A percentile compares a stretch with the other conserved stretches of the same genome.
phyloP scores from a whole-genome alignment of 2,797 vertebrate species.

The Dendrocincla fuliginosa region DNA sequence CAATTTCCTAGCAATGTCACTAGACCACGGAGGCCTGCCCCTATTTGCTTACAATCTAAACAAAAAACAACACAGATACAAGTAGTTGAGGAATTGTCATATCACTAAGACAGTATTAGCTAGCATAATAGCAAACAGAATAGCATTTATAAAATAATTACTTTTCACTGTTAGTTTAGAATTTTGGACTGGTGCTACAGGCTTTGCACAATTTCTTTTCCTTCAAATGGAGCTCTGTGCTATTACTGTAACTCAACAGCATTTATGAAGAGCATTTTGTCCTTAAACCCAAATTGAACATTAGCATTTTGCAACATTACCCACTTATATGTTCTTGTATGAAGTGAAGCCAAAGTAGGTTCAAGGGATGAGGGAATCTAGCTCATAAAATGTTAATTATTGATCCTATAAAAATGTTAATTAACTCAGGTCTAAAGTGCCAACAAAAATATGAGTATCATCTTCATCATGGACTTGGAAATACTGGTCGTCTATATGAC shows the following conservation, averaged over 20 bases:
- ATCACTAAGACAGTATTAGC: not conserved
- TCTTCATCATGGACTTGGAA: not conserved
- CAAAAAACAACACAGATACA: not conserved
- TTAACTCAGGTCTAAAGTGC: conserved; percentile 18
- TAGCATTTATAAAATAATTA: not conserved
- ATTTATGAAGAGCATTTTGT: conserved; percentile 16
- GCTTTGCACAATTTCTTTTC: not conserved
- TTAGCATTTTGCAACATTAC: conserved; percentile 35
- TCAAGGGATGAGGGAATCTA: conserved; percentile 19
- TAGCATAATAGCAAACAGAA: not conserved
- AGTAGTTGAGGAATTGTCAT: not conserved
- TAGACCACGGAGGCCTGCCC: not conserved
- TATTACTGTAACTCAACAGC: not conserved
- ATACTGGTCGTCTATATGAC: not conserved
- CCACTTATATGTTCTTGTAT: not conserved
- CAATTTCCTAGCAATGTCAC: not conserved
- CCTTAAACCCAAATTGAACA: conserved; percentile 22
- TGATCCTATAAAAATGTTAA: conserved; percentile 33
- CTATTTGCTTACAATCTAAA: not conserved
- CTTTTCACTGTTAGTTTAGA: not conserved
- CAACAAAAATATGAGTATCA: not conserved
- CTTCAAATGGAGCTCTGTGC: not conserved
- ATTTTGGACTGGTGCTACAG: not conserved
- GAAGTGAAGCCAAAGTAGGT: conserved; percentile 26
- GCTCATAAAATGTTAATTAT: conserved; percentile 53